Conservation (phyloP, 2,113 vertebrate genomes). For the Pseudorhombus dupliciocellatus region DNA sequence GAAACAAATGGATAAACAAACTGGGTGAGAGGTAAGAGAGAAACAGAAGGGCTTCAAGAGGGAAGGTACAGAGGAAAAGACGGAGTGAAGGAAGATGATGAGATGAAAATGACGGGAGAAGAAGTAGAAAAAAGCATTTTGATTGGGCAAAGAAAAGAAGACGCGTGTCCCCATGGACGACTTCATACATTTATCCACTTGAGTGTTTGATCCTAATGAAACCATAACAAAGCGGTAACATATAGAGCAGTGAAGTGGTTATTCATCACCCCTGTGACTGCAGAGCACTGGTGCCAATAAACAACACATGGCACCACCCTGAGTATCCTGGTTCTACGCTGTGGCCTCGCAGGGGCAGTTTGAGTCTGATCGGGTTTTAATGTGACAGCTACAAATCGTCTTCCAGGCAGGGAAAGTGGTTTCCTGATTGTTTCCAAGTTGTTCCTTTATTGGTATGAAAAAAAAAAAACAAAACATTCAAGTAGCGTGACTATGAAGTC, state of each 20-base stretch:
- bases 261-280: constrained; percentile 42
- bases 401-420: constrained; percentile 19
- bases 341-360: neutral
- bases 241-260: constrained; percentile 29
- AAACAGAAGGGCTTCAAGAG: constrained; percentile 1
- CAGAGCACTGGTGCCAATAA: constrained; percentile 26
- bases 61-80: constrained; percentile 18
- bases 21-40: neutral
- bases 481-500: neutral
- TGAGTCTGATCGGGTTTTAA: constrained; percentile 41
- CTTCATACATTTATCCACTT: constrained; percentile 37
- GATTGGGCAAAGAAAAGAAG: constrained; percentile 34
- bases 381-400: constrained; percentile 32
- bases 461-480: neutral
- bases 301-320: constrained; percentile 36
- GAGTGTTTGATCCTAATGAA: constrained; percentile 51
- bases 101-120: constrained; percentile 20
- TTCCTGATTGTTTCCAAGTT: constrained; percentile 13
- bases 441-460: constrained; percentile 21
- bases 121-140: constrained; percentile 32
- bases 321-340: constrained; percentile 32
- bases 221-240: constrained; percentile 44
- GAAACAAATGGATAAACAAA: constrained; percentile 7
- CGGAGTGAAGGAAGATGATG: constrained; percentile 38
- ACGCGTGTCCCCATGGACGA: constrained; percentile 44